Evolutionary conservation across 2,888 invertebrate genomes (phyloP).

Genomic region (Parnassius orleans): DNA sequence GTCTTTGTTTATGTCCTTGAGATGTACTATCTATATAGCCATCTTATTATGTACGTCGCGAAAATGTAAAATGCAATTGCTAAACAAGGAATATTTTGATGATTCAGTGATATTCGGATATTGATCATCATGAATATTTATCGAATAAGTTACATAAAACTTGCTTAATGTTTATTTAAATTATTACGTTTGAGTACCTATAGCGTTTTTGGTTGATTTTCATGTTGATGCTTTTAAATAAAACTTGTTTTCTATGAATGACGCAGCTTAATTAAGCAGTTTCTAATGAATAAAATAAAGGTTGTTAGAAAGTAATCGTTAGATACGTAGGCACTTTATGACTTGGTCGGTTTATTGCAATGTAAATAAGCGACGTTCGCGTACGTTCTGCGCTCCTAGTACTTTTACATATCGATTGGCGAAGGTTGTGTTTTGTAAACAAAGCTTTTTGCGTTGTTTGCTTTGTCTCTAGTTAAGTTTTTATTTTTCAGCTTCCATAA

Average conservation of each 20-base stretch:
- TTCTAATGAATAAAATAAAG: not conserved
- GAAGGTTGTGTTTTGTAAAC: constrained; percentile 22
- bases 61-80: not conserved
- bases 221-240: not conserved
- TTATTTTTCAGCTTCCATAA: not conserved
- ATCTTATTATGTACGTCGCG: constrained; percentile 26
- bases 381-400: constrained; percentile 28
- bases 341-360: constrained; percentile 8
- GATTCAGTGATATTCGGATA: too few relatives aligned
- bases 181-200: too few relatives aligned
- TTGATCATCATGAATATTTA: too few relatives aligned
- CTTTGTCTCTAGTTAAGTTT: not conserved
- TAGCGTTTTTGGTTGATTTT: too few relatives aligned
- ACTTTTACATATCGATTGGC: constrained; percentile 25
- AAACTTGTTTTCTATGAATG: constrained; percentile 8
- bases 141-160: too few relatives aligned
- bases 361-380: constrained; percentile 16
- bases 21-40: constrained; percentile 3
- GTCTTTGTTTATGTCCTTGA: constrained; percentile 28
- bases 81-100: not conserved
- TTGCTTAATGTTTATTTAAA: too few relatives aligned
- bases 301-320: not conserved
- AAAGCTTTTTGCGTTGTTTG: constrained; percentile 4
- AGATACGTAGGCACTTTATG: not conserved
- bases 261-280: constrained; percentile 6